A percentile compares a stretch with the other conserved stretches of the same genome.
Evolutionary conservation across 2,888 invertebrate species (phyloP).

Genomic region (Sinohyriopsis cumingii): DNA sequence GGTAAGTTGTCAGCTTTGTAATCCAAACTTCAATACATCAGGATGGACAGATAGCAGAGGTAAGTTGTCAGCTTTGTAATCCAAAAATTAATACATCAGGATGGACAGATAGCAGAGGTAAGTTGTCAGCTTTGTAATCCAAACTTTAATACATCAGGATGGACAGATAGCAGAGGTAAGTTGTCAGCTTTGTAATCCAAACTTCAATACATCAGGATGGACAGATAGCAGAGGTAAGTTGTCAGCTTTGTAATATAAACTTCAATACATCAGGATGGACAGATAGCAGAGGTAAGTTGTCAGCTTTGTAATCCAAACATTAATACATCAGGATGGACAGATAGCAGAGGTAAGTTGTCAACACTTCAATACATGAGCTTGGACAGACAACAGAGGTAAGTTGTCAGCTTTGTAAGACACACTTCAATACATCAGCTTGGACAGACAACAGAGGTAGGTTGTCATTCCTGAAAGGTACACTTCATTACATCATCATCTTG

Average conservation of each 20-base stretch:
- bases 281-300: conserved; percentile 38
- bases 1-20: conserved; percentile 45
- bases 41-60: conserved; percentile 38
- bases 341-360: conserved; percentile 37
- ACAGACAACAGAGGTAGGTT: conserved; percentile 35
- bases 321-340: conserved; percentile 33
- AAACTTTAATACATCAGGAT: conserved; percentile 17
- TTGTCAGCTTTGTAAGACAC: conserved; percentile 46
- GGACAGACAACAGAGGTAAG: conserved; percentile 38
- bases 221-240: conserved; percentile 34
- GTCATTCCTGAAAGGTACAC: conserved; percentile 43
- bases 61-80: conserved; percentile 43
- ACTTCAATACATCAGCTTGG: conserved; percentile 29
- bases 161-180: conserved; percentile 38
- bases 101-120: conserved; percentile 42
- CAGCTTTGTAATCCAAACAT: conserved; percentile 39
- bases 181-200: conserved; percentile 44
- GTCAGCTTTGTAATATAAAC: conserved; percentile 43
- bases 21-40: conserved; percentile 22
- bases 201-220: conserved; percentile 27
- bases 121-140: conserved; percentile 45
- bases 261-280: conserved; percentile 27
- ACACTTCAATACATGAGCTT: conserved; percentile 16
- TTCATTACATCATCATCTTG: conserved; percentile 24
- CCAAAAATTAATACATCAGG: conserved; percentile 21